A percentile compares a stretch with the other conserved stretches of the same genome.
phyloP scores from a whole-genome alignment of 2,888 invertebrate genomes.

The Pimpla rufipes region DNA sequence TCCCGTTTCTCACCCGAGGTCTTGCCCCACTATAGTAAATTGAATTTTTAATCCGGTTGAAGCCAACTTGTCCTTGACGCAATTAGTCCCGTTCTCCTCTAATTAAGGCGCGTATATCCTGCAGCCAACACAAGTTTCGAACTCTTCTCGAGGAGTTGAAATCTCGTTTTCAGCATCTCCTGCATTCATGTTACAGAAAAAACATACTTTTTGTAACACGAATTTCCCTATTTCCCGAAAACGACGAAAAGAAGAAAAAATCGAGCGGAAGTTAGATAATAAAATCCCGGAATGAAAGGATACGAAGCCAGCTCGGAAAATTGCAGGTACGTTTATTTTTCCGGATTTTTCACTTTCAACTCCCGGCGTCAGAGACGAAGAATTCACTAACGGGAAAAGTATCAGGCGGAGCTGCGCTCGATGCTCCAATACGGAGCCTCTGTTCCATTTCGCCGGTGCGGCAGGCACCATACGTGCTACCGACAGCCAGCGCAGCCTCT shows the following conservation, averaged over 20 bases:
- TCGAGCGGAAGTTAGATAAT: neutral
- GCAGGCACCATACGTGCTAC: neutral
- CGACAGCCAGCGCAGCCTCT: constrained; percentile 42
- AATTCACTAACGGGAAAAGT: constrained; percentile 10
- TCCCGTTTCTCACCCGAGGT: too few species aligned
- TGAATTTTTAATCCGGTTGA: neutral
- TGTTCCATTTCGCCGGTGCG: constrained; percentile 17
- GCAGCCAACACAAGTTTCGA: too few species aligned
- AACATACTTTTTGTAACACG: too few species aligned
- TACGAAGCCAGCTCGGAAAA: neutral
- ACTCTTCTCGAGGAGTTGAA: too few species aligned
- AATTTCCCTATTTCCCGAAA: too few species aligned
- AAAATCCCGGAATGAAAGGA: neutral
- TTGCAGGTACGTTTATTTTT: neutral
- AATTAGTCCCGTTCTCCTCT: neutral
- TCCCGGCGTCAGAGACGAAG: neutral
- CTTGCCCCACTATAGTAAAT: neutral
- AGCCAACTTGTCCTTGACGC: neutral
- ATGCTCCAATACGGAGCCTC: constrained; percentile 42
- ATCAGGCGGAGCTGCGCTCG: constrained; percentile 19
- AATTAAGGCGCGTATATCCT: too few species aligned
- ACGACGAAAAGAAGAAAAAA: neutral
- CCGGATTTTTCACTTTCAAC: neutral
- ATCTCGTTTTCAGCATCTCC: too few species aligned
- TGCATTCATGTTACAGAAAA: too few species aligned